A percentile compares a stretch with the other conserved stretches of the same genome.
These are phyloP conservation scores for Acrossocheilus fasciatus DNA, from an alignment of 2,797 vertebrate genomes.

Conservation along the genomic window DNA sequence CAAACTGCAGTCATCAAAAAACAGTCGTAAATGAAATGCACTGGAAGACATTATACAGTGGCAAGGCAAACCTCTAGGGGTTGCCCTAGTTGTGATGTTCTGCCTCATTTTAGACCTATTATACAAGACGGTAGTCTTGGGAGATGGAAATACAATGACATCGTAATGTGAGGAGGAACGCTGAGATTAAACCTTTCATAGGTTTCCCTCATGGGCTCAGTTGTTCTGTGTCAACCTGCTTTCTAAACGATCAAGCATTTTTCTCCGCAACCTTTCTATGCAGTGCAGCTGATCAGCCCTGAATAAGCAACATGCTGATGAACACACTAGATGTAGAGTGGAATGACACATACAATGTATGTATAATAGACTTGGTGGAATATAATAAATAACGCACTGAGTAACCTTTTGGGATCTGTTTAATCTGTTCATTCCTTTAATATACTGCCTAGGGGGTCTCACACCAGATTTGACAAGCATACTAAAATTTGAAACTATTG, in stretches of 20 bases:
- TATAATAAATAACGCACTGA: slow-evolving; percentile 45
- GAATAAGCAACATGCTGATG: background rate
- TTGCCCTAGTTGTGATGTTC: slow-evolving; percentile 6
- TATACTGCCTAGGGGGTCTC: background rate
- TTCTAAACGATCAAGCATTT: slow-evolving; percentile 39
- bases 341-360: slow-evolving; percentile 41
- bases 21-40: slow-evolving; percentile 35
- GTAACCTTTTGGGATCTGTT: slow-evolving; percentile 16
- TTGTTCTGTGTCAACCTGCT: slow-evolving; percentile 17
- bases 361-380: slow-evolving; percentile 23
- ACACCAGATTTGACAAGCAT: background rate
- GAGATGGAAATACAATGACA: slow-evolving; percentile 35
- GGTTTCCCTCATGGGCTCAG: slow-evolving; percentile 33
- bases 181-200: slow-evolving; percentile 17
- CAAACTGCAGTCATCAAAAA: slow-evolving; percentile 18
- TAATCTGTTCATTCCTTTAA: slow-evolving; percentile 1
- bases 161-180: slow-evolving; percentile 7
- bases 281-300: slow-evolving; percentile 11
- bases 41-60: slow-evolving; percentile 23
- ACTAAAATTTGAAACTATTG: background rate
- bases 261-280: slow-evolving; percentile 18
- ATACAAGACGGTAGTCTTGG: background rate
- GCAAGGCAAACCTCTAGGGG: slow-evolving; percentile 25
- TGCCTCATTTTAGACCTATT: slow-evolving; percentile 16
- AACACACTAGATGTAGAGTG: slow-evolving; percentile 2